Conservation (phyloP, 2,888 invertebrate species). For the Bugula neritina region DNA sequence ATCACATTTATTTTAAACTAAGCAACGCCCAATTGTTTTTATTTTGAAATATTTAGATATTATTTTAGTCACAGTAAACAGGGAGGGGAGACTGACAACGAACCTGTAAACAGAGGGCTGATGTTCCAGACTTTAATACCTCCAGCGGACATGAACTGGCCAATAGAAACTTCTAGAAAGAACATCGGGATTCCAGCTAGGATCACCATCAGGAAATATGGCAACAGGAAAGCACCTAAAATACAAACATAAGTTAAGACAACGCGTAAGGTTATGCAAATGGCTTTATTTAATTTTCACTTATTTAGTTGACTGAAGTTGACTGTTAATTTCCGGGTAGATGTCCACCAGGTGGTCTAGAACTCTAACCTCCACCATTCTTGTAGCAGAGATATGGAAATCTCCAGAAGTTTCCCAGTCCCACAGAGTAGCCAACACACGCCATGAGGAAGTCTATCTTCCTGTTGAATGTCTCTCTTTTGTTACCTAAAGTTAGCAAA, state of each 20-base stretch:
- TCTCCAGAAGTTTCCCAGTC: conserved; percentile 36
- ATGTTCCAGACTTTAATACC: conserved; percentile 61
- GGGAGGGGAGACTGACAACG: too few relatives aligned
- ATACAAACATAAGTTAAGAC: conserved; percentile 24
- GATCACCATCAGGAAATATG: conserved; percentile 60
- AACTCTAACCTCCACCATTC: conserved; percentile 38
- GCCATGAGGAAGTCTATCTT: conserved; percentile 35
- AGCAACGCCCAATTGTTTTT: too few relatives aligned
- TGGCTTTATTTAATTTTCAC: too few relatives aligned
- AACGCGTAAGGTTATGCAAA: too few relatives aligned
- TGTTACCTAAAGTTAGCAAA: conserved; percentile 11
- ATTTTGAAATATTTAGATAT: too few relatives aligned
- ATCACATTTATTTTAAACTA: too few relatives aligned
- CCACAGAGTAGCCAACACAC: conserved; percentile 36
- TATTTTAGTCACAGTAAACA: too few relatives aligned
- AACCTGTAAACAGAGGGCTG: conserved; percentile 60
- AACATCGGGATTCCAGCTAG: conserved; percentile 62
- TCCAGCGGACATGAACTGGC: conserved; percentile 60
- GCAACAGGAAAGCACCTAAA: conserved; percentile 64
- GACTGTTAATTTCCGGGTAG: too few relatives aligned
- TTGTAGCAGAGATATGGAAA: conserved; percentile 37
- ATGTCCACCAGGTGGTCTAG: too few relatives aligned
- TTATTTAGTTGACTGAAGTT: too few relatives aligned
- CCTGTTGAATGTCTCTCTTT: conserved; percentile 30
- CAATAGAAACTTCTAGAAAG: conserved; percentile 61